phyloP scores from a whole-genome alignment of 1,140 invertebrate genomes.

The Adelges cooleyi region DNA sequence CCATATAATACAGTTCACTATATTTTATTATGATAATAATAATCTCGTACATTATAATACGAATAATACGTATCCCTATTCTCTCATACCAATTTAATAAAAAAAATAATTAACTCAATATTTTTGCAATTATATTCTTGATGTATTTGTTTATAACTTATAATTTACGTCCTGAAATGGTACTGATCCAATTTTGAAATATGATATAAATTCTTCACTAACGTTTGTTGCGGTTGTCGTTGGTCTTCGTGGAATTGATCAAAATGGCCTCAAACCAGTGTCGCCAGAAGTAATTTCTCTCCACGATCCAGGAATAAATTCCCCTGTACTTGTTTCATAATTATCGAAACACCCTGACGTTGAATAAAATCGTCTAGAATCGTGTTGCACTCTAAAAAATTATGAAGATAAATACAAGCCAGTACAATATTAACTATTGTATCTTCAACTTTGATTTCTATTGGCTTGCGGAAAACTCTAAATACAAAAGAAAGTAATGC shows the following conservation, averaged over 20 bases:
- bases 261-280: neutral
- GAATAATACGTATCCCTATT: too few species aligned
- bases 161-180: neutral
- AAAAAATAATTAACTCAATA: neutral
- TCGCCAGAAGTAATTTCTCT: slow-evolving; percentile 7
- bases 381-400: too few species aligned
- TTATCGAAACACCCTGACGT: neutral
- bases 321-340: neutral
- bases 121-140: neutral
- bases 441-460: too few species aligned
- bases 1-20: neutral
- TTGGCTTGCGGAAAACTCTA: too few species aligned
- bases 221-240: neutral
- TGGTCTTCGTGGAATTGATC: neutral
- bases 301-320: neutral
- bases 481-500: too few species aligned
- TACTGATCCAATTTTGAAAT: neutral
- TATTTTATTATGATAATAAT: neutral
- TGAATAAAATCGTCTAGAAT: neutral
- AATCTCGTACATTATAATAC: neutral
- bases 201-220: neutral
- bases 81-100: too few species aligned
- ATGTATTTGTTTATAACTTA: neutral
- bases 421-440: too few species aligned
- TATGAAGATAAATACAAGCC: too few species aligned